These are phyloP conservation scores for Falco concolor DNA, from an alignment of 2,797 vertebrate genomes.

Conservation along the genomic window DNA sequence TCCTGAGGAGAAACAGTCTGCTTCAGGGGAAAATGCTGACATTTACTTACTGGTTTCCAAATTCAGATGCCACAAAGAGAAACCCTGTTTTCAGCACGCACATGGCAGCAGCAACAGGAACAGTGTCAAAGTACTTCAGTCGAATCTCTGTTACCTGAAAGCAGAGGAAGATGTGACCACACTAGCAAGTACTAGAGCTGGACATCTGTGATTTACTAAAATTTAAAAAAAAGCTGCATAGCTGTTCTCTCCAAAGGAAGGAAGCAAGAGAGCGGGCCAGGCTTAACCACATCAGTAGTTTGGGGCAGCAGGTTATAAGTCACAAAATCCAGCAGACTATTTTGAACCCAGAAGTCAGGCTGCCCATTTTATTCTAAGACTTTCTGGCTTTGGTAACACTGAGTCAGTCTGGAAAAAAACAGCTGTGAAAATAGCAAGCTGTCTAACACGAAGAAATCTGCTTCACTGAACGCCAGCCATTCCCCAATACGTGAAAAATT, in stretches of 20 bases:
- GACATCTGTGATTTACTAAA: not conserved
- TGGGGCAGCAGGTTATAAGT: not conserved
- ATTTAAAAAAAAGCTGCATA: not conserved
- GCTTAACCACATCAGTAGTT: not conserved
- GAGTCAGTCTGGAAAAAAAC: not conserved
- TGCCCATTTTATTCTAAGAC: not conserved
- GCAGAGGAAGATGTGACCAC: not conserved
- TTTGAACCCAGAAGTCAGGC: not conserved
- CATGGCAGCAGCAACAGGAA: slow-evolving; percentile 95
- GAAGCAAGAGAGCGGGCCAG: not conserved
- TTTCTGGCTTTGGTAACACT: not conserved
- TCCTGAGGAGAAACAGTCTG: not conserved
- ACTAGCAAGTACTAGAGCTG: not conserved
- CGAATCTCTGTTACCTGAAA: slow-evolving; percentile 94
- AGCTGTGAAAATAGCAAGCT: not conserved
- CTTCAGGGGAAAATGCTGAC: not conserved
- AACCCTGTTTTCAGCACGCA: slow-evolving; percentile 98
- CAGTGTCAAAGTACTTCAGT: slow-evolving; percentile 97
- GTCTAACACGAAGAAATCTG: not conserved
- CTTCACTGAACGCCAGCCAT: not conserved
- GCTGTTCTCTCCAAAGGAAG: not conserved
- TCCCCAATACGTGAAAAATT: not conserved
- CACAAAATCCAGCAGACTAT: not conserved
- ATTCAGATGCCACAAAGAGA: slow-evolving; percentile 95
- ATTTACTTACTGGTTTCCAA: slow-evolving; percentile 96